These are phyloP conservation scores for Crotalus helleri DNA, from an alignment of 2,113 vertebrate genomes.

Conservation along the genomic window DNA sequence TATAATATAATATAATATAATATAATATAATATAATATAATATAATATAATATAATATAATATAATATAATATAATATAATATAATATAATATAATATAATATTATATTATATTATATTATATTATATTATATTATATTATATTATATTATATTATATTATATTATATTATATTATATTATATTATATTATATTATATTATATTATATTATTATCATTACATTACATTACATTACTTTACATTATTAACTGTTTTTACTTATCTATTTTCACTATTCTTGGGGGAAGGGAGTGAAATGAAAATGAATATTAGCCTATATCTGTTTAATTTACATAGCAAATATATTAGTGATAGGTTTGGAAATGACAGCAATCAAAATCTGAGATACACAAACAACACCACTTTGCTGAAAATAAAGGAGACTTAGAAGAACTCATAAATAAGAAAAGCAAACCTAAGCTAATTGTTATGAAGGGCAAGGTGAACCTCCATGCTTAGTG, in stretches of 20 bases:
- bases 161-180: too few species aligned
- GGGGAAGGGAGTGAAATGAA: neutral
- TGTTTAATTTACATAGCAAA: neutral
- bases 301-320: neutral
- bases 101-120: too few species aligned
- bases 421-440: neutral
- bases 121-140: too few species aligned
- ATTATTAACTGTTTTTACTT: neutral
- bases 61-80: too few species aligned
- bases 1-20: too few species aligned
- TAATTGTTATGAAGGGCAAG: neutral
- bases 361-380: neutral
- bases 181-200: too few species aligned
- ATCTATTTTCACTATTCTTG: neutral
- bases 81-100: too few species aligned
- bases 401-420: neutral
- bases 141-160: too few species aligned
- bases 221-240: too few species aligned
- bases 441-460: neutral
- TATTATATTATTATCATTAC: too few species aligned
- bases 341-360: neutral
- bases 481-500: neutral
- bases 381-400: neutral
- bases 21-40: too few species aligned
- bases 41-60: too few species aligned